Base-by-base conservation (phyloP, 2,113 vertebrate genomes). In the Ptychochromis oligacanthus region DNA sequence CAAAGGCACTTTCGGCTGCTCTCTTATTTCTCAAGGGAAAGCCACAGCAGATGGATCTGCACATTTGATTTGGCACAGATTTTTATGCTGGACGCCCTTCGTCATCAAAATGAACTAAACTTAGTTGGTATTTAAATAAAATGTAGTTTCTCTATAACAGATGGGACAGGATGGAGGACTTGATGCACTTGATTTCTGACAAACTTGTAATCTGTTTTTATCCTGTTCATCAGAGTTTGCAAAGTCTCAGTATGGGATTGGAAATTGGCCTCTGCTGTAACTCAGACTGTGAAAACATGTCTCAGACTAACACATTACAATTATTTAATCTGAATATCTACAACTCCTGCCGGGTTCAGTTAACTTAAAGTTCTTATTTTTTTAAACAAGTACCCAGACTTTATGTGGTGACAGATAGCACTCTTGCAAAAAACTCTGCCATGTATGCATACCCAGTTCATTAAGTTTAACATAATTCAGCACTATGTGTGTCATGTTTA, bases 361-460 rank as follows among this genome's bases (percentile, higher is more conserved):
- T 0, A 15, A 38, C 20, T 64, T n/a, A 64, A 40, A 38, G 22
- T 1, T 64, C 11, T 0, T 22, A 64, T 64, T 4, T 15, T 65
- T 64, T 5, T 64, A 64, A 64, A 38, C 18, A n/a, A 36, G 59
- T 17, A 38, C 34, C 31, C 61, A 64, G 61, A 64, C 6, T 40
- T 22, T 40, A 36, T 65, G 36, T 22, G 34, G 4, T n/a, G 36
- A 65, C 36, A 24, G 40, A 40, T 22, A 0, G 20, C 20, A n/a
- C 8, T 1, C 5, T 40, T 9, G 36, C 24, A 40, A 43, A 43
- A 64, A 22, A 14, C 22, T 64, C 36, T 4, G 2, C 40, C 22
- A 38, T 38, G 60, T 13, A 31, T 0, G n/a, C n/a, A n/a, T n/a
- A 62, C 60, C 0, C 18, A 62, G 36, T 40, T 43, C 15, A 0